Evolutionary conservation across 2,113 vertebrate genomes (phyloP), one percentile per base, ranked within the genome.

Genomic region (Cyanocitta stelleri): DNA sequence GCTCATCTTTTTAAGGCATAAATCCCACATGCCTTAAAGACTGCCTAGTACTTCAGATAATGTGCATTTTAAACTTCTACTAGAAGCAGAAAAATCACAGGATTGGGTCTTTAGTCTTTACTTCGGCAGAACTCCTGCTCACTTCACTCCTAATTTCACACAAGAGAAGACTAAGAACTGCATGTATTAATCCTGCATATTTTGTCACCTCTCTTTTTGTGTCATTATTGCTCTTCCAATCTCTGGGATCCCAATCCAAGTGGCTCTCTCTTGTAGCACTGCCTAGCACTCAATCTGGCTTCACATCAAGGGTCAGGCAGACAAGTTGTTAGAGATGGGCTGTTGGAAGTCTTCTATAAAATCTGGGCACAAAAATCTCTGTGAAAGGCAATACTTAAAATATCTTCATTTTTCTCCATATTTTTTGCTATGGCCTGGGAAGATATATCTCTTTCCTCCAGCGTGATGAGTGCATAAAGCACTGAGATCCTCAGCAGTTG

Each of bases 281-380:
- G 93, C 96, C 83, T 96, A 94, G 88, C 93, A 94, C 90, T 96
- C 96, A 96, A 96, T 96, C 90, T 97, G 96, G 92, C 94, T 96
- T 90, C 73, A 71, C 69, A 90, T 84, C 83, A 93, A 97, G 88
- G 92, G 96, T 95, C 95, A 96, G 66, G 66, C 83, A 97, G 72
- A 96, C 83, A 96, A 94, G 76, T 96, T 96, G 88, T 92, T 97
- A 94, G 83, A 92, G 52, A 96, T 89, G 68, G 86, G 92, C 92
- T 96, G 90, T 95, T 96, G 86, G 73, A 87, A 92, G 69, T 67
- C 76, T 84, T 90, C 86, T 90, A 77, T 52, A 96, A 95, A 97
- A 95, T 95, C 91, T 94, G 89, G 93, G 87, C 73, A 78, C 80
- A 89, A 77, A 95, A 84, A 93, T 86, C 84, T 88, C 89, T 23